Base-by-base conservation (phyloP, 2,797 vertebrate species). In the Ctenochaetus hawaiiensis region DNA sequence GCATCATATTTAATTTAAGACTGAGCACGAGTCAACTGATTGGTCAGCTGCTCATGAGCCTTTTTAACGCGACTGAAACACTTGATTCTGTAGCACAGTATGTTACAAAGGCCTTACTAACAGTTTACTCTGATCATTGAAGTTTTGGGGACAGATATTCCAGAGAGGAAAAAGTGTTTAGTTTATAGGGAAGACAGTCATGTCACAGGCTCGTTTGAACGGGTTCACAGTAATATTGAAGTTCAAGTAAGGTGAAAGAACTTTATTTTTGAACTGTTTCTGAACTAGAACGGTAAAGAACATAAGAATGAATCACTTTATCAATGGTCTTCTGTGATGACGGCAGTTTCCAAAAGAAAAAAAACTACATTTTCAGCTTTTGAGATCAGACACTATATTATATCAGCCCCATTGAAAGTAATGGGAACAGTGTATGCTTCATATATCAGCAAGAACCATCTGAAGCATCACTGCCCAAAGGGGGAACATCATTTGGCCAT, bases 381-480 rank as follows among this genome's bases (percentile, higher is more conserved):
- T 5, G 9, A 18, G n/a, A 34, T 61, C 45, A 57, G 13, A 44
- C 13, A 7, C 4, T 41, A 8, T 16, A 54, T 68, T 54, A 49
- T 37, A 34, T 49, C 59, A 53, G 23, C 67, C 45, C 22, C 20
- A 51, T 75, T 63, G 53, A 51, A 37, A 60, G 43, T 45, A 52
- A 56, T 4, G 8, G 66, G 23, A 54, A 59, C 44, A 48, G 22
- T 17, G 39, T 22, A 47, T 1, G 20, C 67, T 63, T 23, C 23
- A 58, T 65, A 58, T 49, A 72, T 64, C 60, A 72, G 54, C 59
- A 44, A 34, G 30, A 68, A 48, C 34, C 70, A 1, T 47, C 48
- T 17, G 43, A 56, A 47, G 57, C 34, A n/a, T 57, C 39, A 14
- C 51, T 69, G 65, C 65, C 45, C n/a, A 39, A n/a, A 22, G 51